Base-by-base conservation (phyloP, 2,113 vertebrate genomes). In the Phyllopteryx taeniolatus region DNA sequence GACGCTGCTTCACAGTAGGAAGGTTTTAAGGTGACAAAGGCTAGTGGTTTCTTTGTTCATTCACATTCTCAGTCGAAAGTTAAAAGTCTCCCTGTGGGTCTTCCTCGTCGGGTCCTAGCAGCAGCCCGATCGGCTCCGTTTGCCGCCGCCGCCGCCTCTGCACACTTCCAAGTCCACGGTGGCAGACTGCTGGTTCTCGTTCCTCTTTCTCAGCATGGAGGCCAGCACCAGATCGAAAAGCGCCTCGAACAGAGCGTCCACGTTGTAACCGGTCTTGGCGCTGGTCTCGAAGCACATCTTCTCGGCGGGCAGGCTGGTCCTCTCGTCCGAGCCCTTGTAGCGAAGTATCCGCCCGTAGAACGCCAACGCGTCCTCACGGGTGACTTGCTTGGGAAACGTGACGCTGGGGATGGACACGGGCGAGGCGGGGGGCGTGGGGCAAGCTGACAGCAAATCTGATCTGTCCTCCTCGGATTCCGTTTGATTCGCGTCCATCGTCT, bases 251-350 rank as follows among this genome's bases (percentile, higher is more conserved):
- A 98, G 89, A 42, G 81, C 33, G 73, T 99, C 96, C 85, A 98
- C 96, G 0, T 96, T 96, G 84, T 95, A 92, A 1, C 96, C 97
- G 0, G 96, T 97, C 86, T 98, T 99, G 27, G 98, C 98, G 0
- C 98, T 99, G 2, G 96, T 99, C 92, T 99, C 96, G 7, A 99
- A 99, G 88, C 96, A 98, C 95, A 98, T 94, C 71, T 89, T 94
- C 78, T 98, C 96, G 0, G 96, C 96, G 0, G 95, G 92, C 0
- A 96, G 92, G 67, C 91, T 89, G 42, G 86, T 91, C 72, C 88
- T 91, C 67, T 97, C 96, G 0, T 97, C 96, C 72, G 95, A 86
- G 91, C 94, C 95, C 87, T 92, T 96, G 79, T 98, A 96, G 63
- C 93, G 94, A 35, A 99, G 79, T 71, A 99, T 94, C 75, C 95